These are phyloP conservation scores for Brachionus paranguensis DNA, from an alignment of 1,140 invertebrate genomes.

Conservation along the genomic window DNA sequence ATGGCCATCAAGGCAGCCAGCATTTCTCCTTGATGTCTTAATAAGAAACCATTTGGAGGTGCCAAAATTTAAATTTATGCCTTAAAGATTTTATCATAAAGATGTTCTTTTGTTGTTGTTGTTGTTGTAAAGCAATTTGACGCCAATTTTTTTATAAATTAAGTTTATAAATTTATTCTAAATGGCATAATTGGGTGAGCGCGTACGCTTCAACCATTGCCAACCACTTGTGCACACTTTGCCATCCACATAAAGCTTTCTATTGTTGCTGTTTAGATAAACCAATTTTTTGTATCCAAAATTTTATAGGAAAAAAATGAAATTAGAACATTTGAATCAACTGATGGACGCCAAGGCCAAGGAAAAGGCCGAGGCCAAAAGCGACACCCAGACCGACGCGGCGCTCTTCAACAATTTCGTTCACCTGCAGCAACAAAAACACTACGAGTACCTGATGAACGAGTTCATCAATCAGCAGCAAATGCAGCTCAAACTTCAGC, in stretches of 20 bases:
- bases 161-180: background rate
- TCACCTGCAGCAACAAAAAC: constrained; percentile 5
- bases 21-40: background rate
- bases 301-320: constrained; percentile 5
- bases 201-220: background rate
- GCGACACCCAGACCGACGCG: background rate
- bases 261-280: background rate
- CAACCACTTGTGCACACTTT: background rate
- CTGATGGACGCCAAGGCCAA: background rate
- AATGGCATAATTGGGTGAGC: background rate
- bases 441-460: background rate
- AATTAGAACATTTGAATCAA: constrained; percentile 19
- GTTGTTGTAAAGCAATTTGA: background rate
- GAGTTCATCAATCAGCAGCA: constrained; percentile 22
- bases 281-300: background rate
- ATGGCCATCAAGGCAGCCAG: background rate
- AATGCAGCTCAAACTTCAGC: background rate
- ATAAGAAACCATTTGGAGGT: background rate
- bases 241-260: background rate
- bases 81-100: background rate
- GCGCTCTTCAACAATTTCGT: background rate
- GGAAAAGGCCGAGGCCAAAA: background rate
- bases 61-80: background rate
- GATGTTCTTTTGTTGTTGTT: background rate
- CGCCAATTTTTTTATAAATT: background rate